These are phyloP conservation scores for Caiman crocodilus DNA, from an alignment of 2,797 vertebrate genomes.

Conservation along the genomic window DNA sequence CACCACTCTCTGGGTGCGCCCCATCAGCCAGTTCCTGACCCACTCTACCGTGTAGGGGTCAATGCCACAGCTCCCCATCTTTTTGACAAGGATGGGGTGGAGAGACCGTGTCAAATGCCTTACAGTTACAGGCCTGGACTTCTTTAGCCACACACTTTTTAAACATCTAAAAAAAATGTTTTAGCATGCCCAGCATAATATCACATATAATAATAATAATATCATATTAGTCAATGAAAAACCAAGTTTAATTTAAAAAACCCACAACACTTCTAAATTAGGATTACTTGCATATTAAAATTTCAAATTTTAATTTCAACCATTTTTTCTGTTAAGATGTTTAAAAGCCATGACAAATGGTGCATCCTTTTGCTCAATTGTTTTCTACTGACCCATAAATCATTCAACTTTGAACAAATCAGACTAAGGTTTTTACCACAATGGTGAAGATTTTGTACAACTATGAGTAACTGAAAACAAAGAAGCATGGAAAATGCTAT, in stretches of 20 bases:
- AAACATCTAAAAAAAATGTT: accelerated
- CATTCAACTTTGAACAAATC: neutral
- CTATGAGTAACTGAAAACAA: neutral
- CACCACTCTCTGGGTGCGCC: no score
- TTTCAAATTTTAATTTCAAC: neutral
- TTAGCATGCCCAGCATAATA: neutral
- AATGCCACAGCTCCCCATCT: no score
- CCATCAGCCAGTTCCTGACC: no score
- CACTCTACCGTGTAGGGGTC: no score
- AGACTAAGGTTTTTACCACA: neutral
- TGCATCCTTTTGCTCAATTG: neutral
- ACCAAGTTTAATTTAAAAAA: neutral
- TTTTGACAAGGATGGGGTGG: no score
- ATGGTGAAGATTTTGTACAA: neutral
- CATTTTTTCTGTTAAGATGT: neutral
- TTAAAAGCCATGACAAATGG: neutral
- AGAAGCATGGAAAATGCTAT: accelerated
- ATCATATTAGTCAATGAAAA: no score
- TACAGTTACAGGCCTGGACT: neutral
- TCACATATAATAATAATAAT: no score
- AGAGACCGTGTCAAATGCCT: no score
- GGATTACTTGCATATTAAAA: neutral
- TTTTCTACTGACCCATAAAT: neutral
- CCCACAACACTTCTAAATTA: neutral
- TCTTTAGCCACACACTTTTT: neutral